Percentiles rank a stretch among this genome's conserved stretches.
These are phyloP conservation scores for Papilio protenor DNA, from an alignment of 2,888 invertebrate species.

Conservation along the genomic window DNA sequence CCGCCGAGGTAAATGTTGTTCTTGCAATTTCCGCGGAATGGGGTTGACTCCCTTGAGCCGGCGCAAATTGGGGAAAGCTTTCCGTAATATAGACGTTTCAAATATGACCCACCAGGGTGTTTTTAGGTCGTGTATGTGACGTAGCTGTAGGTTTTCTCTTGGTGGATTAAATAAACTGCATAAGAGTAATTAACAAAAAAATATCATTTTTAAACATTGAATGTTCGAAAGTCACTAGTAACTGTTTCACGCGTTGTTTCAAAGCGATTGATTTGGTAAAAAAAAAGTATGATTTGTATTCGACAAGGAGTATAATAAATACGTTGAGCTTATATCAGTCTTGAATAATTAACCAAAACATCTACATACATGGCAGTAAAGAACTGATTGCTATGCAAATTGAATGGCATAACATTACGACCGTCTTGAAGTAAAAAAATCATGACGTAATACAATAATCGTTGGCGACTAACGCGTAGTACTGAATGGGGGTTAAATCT, in stretches of 20 bases:
- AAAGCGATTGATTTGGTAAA: not conserved
- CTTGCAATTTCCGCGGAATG: slow-evolving; percentile 64
- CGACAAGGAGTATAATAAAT: not conserved
- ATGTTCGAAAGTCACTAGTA: not conserved
- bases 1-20: slow-evolving; percentile 61
- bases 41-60: slow-evolving; percentile 62
- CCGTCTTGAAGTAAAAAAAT: slow-evolving; percentile 18
- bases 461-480: not conserved
- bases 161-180: not conserved
- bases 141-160: not conserved
- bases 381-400: slow-evolving; percentile 19
- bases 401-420: slow-evolving; percentile 10
- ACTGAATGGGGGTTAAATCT: slow-evolving; percentile 31
- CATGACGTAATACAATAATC: slow-evolving; percentile 21
- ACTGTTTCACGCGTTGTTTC: not conserved
- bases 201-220: not conserved
- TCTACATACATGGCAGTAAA: not conserved
- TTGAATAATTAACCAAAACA: slow-evolving; percentile 18
- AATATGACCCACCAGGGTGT: slow-evolving; percentile 36
- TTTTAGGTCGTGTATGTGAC: slow-evolving; percentile 16
- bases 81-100: slow-evolving; percentile 63
- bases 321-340: slow-evolving; percentile 3
- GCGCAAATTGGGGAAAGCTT: slow-evolving; percentile 67
- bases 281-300: not conserved
- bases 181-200: not conserved